Evolutionary conservation across 1,140 invertebrate genomes (phyloP).

Genomic region (Drosophila tani): DNA sequence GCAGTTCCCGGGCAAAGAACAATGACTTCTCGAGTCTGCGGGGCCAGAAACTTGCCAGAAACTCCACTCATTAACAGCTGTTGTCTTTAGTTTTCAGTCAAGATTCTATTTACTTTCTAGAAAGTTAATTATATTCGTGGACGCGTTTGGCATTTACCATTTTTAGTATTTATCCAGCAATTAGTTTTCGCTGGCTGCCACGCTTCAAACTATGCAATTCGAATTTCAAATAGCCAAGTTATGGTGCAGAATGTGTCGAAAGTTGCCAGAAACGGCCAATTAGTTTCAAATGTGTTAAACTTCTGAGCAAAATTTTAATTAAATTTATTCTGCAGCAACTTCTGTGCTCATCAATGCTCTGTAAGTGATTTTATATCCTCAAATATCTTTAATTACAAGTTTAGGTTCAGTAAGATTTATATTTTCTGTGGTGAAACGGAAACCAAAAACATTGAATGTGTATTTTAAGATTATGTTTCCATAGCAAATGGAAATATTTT

Average conservation of each 20-base stretch:
- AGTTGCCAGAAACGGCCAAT: slow-evolving; percentile 41
- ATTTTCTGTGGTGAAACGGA: background rate
- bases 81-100: slow-evolving; percentile 72
- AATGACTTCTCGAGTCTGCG: slow-evolving; percentile 24
- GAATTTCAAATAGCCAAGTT: slow-evolving; percentile 31
- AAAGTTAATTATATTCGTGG: slow-evolving; percentile 78
- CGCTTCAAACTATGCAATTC: slow-evolving; percentile 44
- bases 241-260: slow-evolving; percentile 2
- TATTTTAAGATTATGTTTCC: slow-evolving; percentile 8
- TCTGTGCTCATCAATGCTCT: too few relatives aligned
- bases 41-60: slow-evolving; percentile 56
- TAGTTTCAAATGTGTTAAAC: slow-evolving; percentile 53
- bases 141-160: slow-evolving; percentile 29
- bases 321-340: background rate
- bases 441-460: too few relatives aligned
- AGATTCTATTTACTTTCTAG: slow-evolving; percentile 74
- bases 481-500: slow-evolving; percentile 17
- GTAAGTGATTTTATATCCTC: background rate
- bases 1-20: slow-evolving; percentile 22
- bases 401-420: background rate
- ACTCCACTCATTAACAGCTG: slow-evolving; percentile 78
- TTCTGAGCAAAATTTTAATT: slow-evolving; percentile 42
- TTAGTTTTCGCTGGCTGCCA: slow-evolving; percentile 50
- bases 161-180: slow-evolving; percentile 62
- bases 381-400: background rate